Percentiles rank a stretch among this genome's conserved stretches.
Evolutionary conservation across 1,140 invertebrate species (phyloP).

Genomic region (Papilio aristodemus): DNA sequence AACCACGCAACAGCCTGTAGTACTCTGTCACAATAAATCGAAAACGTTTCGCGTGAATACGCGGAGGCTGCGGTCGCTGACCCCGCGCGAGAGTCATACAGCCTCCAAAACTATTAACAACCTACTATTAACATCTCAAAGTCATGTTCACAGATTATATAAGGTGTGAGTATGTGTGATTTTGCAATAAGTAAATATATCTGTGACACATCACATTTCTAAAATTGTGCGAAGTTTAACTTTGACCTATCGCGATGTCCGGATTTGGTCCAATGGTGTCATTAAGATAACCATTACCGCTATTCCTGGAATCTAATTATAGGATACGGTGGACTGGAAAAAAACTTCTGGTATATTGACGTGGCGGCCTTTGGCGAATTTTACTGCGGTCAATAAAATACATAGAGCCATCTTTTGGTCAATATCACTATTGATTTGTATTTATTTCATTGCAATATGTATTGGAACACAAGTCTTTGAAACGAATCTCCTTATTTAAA

Average conservation of each 20-base stretch:
- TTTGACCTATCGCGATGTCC: background rate
- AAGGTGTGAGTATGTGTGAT: background rate
- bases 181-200: background rate
- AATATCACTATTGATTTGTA: no score
- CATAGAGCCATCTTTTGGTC: no score
- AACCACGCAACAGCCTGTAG: background rate
- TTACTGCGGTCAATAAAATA: no score
- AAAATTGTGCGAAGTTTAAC: background rate
- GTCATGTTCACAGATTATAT: background rate
- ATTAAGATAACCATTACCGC: background rate
- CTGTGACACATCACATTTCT: background rate
- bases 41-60: background rate
- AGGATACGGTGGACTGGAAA: no score
- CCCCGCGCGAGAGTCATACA: background rate
- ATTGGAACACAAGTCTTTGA: no score
- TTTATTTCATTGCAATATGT: no score
- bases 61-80: background rate
- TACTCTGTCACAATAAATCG: background rate
- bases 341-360: no score
- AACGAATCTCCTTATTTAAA: no score
- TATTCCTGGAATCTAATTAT: background rate
- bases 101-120: constrained; percentile 9
- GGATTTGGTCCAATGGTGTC: background rate
- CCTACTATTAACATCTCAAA: background rate
- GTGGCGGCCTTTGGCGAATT: no score